Evolutionary conservation across 2,888 invertebrate genomes (phyloP).

Genomic region (Atethmia centrago): DNA sequence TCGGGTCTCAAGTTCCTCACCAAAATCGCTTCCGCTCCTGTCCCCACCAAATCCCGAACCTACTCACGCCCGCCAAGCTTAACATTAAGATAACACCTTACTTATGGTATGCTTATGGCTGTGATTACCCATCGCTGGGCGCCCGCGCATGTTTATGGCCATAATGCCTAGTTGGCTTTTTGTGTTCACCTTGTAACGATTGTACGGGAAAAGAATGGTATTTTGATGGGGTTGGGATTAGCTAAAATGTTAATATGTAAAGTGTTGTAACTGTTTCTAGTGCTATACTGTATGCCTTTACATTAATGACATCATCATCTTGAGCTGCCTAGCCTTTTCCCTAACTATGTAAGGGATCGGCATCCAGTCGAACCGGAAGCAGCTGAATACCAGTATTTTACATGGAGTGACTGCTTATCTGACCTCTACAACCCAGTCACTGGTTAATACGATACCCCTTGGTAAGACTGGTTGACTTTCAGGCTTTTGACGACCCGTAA

Average conservation of each 20-base stretch:
- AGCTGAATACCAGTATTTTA: too few species aligned
- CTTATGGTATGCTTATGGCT: slow-evolving; percentile 75
- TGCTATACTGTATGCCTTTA: neutral
- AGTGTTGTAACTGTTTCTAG: neutral
- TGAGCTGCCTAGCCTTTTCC: too few species aligned
- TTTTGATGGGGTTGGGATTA: slow-evolving; percentile 49
- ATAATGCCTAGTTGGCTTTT: slow-evolving; percentile 60
- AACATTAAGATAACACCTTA: slow-evolving; percentile 83
- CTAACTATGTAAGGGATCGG: too few species aligned
- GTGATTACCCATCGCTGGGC: slow-evolving; percentile 69
- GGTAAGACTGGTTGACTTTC: too few species aligned
- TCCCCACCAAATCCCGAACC: slow-evolving; percentile 43
- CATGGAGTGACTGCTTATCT: too few species aligned
- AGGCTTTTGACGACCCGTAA: too few species aligned
- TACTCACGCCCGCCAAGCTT: slow-evolving; percentile 71
- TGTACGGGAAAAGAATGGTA: slow-evolving; percentile 50
- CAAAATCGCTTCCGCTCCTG: slow-evolving; percentile 63
- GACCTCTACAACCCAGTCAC: too few species aligned
- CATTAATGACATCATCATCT: too few species aligned
- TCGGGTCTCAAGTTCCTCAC: neutral
- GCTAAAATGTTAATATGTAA: slow-evolving; percentile 26
- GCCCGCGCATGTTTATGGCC: slow-evolving; percentile 63
- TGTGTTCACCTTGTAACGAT: slow-evolving; percentile 58
- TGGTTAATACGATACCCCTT: too few species aligned
- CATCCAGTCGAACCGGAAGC: too few species aligned